Evolutionary conservation across 2,113 vertebrate species (phyloP), one percentile per base, ranked within the genome.

Genomic region (Apteryx mantelli): DNA sequence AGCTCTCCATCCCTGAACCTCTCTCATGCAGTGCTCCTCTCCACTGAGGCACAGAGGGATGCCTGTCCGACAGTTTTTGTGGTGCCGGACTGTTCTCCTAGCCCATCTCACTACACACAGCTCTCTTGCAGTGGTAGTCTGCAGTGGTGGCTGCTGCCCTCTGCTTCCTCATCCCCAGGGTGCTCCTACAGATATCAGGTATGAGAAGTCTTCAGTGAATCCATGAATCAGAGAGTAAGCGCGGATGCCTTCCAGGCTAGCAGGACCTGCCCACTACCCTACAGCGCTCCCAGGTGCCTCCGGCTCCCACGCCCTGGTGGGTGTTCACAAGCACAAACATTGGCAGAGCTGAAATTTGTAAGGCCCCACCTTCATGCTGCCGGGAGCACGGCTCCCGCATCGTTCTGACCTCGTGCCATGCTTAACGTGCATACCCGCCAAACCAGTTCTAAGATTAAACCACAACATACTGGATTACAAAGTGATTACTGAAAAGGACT

Each of bases 261-360:
- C 53, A 73, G 65, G 61, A 24, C 69, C 40, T 71, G 69, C 30
- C 34, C 4, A 4, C 7, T 56, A 13, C 25, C 22, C 18, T 7
- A 30, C 13, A 79, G 22, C 24, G 6, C 38, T 65, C n/a, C 15
- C 8, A 3, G n/a, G 40, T 7, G 14, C 28, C 63, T 74, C 65
- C 13, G 4, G 18, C 26, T 65, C 40, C 46, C 19, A 34, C 63
- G 26, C 7, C 10, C 61, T 2, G 1, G n/a, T 5, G 1, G 44
- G 16, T 17, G 44, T 7, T 36, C 11, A 7, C 32, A 28, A 30
- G 25, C 52, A 16, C 34, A 28, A n/a, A 10, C 8, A 11, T 18
- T 0, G 0, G n/a, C 13, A 3, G 36, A 68, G 58, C 1, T 0
- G 4, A 25, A 19, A 6, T 15, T 64, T 22, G 12, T 18, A 0